Percentiles rank a stretch among this genome's conserved stretches.
phyloP scores from a whole-genome alignment of 2,113 vertebrate genomes.

The Microcebus murinus region DNA sequence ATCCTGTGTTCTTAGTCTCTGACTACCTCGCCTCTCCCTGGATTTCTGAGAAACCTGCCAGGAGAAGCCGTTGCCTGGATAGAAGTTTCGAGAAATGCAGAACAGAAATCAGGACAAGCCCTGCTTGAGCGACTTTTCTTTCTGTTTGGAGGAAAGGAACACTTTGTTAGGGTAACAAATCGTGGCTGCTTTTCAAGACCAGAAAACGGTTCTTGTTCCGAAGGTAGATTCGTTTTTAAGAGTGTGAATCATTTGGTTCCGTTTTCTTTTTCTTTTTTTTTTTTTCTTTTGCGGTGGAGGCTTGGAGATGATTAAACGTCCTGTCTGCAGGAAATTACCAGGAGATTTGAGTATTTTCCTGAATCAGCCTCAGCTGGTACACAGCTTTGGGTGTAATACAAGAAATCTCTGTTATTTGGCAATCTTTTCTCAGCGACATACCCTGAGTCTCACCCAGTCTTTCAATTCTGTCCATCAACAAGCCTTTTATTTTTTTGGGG shows the following conservation, averaged over 20 bases:
- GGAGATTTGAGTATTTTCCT: slow-evolving; percentile 83
- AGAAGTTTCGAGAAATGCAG: slow-evolving; percentile 72
- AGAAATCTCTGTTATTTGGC: slow-evolving; percentile 77
- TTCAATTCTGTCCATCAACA: slow-evolving; percentile 11
- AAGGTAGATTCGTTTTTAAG: slow-evolving; percentile 63
- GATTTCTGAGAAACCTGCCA: slow-evolving; percentile 58
- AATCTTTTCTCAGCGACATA: neutral
- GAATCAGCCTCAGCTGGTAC: slow-evolving; percentile 80
- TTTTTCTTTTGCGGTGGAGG: slow-evolving; percentile 38
- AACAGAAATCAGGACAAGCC: slow-evolving; percentile 56
- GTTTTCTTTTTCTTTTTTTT: neutral
- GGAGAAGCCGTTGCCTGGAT: slow-evolving; percentile 58
- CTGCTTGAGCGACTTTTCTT: slow-evolving; percentile 54
- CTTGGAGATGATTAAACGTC: slow-evolving; percentile 84
- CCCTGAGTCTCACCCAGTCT: neutral
- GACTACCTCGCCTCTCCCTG: neutral
- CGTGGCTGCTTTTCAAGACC: slow-evolving; percentile 45
- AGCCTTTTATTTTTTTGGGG: neutral
- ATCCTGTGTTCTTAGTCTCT: slow-evolving; percentile 35
- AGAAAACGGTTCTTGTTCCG: slow-evolving; percentile 64
- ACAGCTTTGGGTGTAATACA: slow-evolving; percentile 72
- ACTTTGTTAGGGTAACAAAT: slow-evolving; percentile 60
- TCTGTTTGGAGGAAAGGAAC: slow-evolving; percentile 67
- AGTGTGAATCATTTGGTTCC: slow-evolving; percentile 75
- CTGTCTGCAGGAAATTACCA: slow-evolving; percentile 82